Conservation (phyloP, 2,888 invertebrate species). For the Mamestra brassicae region DNA sequence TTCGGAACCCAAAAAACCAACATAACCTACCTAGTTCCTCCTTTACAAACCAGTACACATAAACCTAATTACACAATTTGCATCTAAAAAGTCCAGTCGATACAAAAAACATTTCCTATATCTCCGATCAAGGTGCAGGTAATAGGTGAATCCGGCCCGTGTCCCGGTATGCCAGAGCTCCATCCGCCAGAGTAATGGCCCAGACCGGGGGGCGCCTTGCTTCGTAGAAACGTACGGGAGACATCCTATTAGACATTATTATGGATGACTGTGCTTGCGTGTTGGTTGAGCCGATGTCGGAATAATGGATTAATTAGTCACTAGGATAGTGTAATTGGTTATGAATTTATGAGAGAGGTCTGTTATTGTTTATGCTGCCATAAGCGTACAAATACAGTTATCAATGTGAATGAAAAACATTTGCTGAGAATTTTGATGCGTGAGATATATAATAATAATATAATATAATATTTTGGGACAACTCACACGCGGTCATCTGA, state of each 20-base stretch:
- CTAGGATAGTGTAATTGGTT: constrained; percentile 16
- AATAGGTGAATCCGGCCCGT: constrained; percentile 61
- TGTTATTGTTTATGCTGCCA: neutral
- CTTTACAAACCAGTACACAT: neutral
- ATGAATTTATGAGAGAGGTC: neutral
- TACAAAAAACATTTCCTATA: constrained; percentile 48
- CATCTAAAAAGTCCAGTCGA: constrained; percentile 13
- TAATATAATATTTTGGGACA: no score
- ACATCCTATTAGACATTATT: constrained; percentile 73
- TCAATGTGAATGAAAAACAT: neutral
- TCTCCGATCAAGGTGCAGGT: constrained; percentile 46
- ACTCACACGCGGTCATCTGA: no score
- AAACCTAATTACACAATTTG: constrained; percentile 16
- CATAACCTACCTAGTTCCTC: neutral
- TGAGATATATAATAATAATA: no score
- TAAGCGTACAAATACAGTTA: neutral
- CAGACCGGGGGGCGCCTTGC: constrained; percentile 73
- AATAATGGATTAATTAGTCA: constrained; percentile 51
- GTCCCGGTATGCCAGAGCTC: constrained; percentile 59
- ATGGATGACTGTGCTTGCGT: constrained; percentile 55
- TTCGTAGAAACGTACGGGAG: constrained; percentile 69
- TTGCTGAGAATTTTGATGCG: neutral
- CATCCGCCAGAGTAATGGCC: constrained; percentile 63
- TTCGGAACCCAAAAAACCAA: no score
- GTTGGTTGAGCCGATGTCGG: constrained; percentile 28